Evolutionary conservation across 2,888 invertebrate species (phyloP), one percentile per base, ranked within the genome.

Genomic region (Adelognathus sp.): DNA sequence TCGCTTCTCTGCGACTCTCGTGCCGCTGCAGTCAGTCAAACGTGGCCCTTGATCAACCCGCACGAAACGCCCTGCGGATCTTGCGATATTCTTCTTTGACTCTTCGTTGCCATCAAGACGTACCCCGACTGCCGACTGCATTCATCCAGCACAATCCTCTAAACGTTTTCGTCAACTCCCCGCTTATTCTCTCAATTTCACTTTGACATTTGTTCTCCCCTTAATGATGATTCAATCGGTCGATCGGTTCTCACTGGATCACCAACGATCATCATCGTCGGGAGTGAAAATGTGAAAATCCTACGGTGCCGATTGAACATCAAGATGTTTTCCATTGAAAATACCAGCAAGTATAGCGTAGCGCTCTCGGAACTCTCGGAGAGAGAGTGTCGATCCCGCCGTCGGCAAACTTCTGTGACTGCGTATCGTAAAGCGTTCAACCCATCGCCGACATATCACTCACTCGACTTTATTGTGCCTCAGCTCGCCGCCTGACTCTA

Each of bases 391-490:
- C 64, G 56, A 24, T 50, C 18, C n/a, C 18, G 36, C 75, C 79
- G 79, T 75, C 75, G 79, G 79, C 66, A 71, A 75, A 67, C 71
- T 66, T 56, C 50, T 54, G 60, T 63, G 70, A 44, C 70, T 79
- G 52, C n/a, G n/a, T n/a, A n/a, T n/a, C n/a, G n/a, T 66, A 44
- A 52, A 60, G n/a, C n/a, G n/a, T 18, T 39, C 24, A 58, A 18
- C 50, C 29, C 33, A 60, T 27, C 36, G 41, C 54, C 24, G 29
- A 54, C 58, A 33, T 64, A 78, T 74, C 70, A 60, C 64, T 71
- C 70, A 66, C 52, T 61, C 61, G 54, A 50, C 67, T 75, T 75
- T 75, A 67, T 75, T 71, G 54, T 50, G 67, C 31, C 44, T 14
- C 21, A 52, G 67, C 29, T 36, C 33, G 60, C 61, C 46, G 36